A percentile compares a stretch with the other conserved stretches of the same genome.
Conservation (phyloP, 2,797 vertebrate species). For the Molossus alvarezi region DNA sequence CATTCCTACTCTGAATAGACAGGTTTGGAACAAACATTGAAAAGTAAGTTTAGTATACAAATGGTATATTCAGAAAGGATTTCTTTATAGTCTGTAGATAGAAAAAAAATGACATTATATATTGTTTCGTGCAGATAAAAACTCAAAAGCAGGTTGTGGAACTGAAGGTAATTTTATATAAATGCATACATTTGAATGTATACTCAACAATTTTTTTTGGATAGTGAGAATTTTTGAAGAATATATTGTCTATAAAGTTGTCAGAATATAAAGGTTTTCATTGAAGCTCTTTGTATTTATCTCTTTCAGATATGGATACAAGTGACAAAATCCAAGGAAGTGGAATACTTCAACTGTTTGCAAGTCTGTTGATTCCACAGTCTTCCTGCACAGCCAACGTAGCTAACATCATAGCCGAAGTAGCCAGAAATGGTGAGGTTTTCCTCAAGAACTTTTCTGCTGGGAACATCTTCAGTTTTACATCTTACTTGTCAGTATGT, state of each 20-base stretch:
- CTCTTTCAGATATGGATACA: slow-evolving; percentile 95
- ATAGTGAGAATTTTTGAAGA: slow-evolving; percentile 28
- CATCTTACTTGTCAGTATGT: slow-evolving; percentile 92
- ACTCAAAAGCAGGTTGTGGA: not conserved
- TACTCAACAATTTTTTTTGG: slow-evolving; percentile 9
- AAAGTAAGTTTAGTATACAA: not conserved
- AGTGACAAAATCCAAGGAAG: slow-evolving; percentile 98
- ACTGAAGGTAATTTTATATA: slow-evolving; percentile 69
- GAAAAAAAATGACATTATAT: slow-evolving; percentile 27
- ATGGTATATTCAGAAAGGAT: slow-evolving; percentile 21
- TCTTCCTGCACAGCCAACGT: slow-evolving; percentile 97
- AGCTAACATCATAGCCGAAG: slow-evolving; percentile 98
- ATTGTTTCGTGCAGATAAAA: slow-evolving; percentile 30
- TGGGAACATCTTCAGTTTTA: slow-evolving; percentile 92
- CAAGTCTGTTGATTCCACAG: slow-evolving; percentile 93
- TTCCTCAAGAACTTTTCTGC: slow-evolving; percentile 91
- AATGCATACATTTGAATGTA: not conserved
- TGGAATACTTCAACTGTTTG: slow-evolving; percentile 94
- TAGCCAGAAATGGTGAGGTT: slow-evolving; percentile 99
- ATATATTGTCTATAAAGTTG: not conserved
- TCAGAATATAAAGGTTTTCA: slow-evolving; percentile 65
- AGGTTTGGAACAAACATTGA: slow-evolving; percentile 1
- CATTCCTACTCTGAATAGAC: not conserved
- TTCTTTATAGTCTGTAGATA: not conserved
- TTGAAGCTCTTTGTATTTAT: slow-evolving; percentile 63